Percentiles rank a stretch among this genome's conserved stretches.
These are phyloP conservation scores for Myiagra hebetior DNA, from an alignment of 2,113 vertebrate species.

Conservation along the genomic window DNA sequence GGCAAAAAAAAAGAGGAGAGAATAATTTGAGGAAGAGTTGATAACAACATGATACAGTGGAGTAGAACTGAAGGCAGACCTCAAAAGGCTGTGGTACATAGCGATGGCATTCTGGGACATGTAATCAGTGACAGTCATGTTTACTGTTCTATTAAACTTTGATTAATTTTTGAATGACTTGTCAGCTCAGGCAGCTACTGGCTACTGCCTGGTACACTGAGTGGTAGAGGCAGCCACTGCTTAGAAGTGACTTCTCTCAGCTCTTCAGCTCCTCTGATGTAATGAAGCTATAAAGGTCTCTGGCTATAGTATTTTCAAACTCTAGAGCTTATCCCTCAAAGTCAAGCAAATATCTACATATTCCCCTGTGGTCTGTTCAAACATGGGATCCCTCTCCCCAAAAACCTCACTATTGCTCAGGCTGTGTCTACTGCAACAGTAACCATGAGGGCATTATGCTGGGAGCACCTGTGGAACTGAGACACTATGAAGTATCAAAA, in stretches of 20 bases:
- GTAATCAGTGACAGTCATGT: background rate
- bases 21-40: background rate
- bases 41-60: background rate
- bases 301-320: background rate
- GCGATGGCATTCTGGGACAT: background rate
- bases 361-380: background rate
- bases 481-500: background rate
- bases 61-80: background rate
- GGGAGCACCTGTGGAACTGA: background rate
- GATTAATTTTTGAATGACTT: background rate
- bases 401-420: background rate
- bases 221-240: background rate
- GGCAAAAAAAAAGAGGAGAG: background rate
- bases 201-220: background rate
- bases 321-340: background rate
- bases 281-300: background rate
- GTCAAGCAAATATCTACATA: background rate
- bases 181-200: background rate
- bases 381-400: accelerated
- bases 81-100: background rate
- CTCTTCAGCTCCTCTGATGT: background rate
- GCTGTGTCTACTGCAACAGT: background rate
- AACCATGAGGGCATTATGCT: background rate
- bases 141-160: background rate
- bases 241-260: background rate